phyloP scores from a whole-genome alignment of 2,113 vertebrate genomes.

The Vanacampus margaritifer region DNA sequence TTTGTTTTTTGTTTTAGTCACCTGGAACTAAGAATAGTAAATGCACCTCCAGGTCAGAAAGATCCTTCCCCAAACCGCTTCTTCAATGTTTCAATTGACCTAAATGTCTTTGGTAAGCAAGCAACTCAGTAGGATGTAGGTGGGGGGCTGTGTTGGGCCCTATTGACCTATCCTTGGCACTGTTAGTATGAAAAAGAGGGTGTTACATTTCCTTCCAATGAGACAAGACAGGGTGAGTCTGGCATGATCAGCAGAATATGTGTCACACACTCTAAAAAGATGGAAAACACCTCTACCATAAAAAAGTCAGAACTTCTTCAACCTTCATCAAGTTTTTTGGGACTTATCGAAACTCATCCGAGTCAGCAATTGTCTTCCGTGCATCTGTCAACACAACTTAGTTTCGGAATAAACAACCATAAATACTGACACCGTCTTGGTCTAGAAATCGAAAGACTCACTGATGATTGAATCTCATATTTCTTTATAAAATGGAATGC shows the following conservation, averaged over 20 bases:
- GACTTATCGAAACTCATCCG: neutral
- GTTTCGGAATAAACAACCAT: neutral
- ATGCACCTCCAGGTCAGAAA: neutral
- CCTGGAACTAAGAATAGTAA: neutral
- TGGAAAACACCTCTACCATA: conserved; percentile 37
- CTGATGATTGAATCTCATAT: neutral
- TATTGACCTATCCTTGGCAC: neutral
- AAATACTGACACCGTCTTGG: neutral
- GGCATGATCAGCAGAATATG: conserved; percentile 38
- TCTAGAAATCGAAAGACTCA: neutral
- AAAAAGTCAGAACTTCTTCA: conserved; percentile 43
- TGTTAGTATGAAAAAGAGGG: neutral
- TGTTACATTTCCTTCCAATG: conserved; percentile 14
- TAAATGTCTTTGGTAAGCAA: neutral
- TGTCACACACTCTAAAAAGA: conserved; percentile 32
- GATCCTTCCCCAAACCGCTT: neutral
- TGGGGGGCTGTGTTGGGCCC: neutral
- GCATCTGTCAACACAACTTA: neutral
- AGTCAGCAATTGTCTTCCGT: neutral
- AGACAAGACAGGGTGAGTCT: conserved; percentile 40
- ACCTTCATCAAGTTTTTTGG: conserved; percentile 3
- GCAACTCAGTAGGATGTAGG: neutral
- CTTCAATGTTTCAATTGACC: neutral
- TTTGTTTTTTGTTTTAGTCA: no score
- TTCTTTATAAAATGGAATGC: neutral